Base-by-base conservation (phyloP, 30 jellyfish, hydroid and myxozoan species). In the Pseudorhiza aurosa region DNA sequence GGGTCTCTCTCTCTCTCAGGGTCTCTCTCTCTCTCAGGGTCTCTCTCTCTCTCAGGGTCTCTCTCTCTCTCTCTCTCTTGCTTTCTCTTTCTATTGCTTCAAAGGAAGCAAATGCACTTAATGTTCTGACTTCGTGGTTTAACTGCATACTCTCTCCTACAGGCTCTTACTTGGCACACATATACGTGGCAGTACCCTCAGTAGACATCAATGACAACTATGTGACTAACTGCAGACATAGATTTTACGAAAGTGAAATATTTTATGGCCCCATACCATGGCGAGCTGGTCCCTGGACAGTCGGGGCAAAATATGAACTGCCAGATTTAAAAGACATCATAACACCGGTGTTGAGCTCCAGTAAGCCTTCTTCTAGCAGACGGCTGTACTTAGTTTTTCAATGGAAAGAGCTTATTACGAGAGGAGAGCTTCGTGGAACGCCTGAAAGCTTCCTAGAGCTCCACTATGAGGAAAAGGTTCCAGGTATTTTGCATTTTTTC, bases 251-350 rank as follows among this genome's bases (percentile, higher is more conserved):
- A 1, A 37, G 30, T 7, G 75, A 53, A 7, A 25, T 60, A 5
- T 28, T 7, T 30, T 60, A 25, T 29, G 75, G 75, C 75, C 75
- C 75, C 2, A 14, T 60, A 19, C 5, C 1, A 1, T 60, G 75
- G 75, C 27, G 24, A 28, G 12, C 46, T 30, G 40, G 40, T 4
- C 25, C 8, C 2, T 57, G 71, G 71, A 53, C 22, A 6, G 1
- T 24, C 7, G 10, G 24, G n/a, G 51, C 9, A 57, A 5, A n/a
- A 10, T 57, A 22, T 60, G 46, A n/a, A 60, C 8, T 28, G 17
- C 75, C 75, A 27, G 51, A 60, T 14, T 9, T 60, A 29, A 60
- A 60, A 29, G 75, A 60, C 17, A 14, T 60, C 8, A n/a, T 60
- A 29, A 25, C 24, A 29, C 75, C 75, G 46, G 50, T 60, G 30